Percentiles rank a stretch among this genome's conserved stretches.
Evolutionary conservation across 1,140 invertebrate genomes (phyloP).

Genomic region (Lepidurus packardi): DNA sequence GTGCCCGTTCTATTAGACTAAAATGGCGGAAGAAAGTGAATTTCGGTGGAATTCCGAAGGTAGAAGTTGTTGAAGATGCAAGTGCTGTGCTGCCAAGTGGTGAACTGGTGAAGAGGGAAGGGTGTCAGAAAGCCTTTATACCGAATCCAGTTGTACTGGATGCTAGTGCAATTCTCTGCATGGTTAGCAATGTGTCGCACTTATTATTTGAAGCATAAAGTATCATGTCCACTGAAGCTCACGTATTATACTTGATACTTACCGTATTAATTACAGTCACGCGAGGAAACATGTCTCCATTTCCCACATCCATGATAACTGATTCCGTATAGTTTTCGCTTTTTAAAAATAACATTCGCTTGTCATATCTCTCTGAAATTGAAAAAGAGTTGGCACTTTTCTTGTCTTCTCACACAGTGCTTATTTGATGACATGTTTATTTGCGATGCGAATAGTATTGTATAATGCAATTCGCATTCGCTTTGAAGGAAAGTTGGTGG

Average conservation of each 20-base stretch:
- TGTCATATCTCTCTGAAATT: not conserved
- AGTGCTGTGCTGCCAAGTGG: too few species aligned
- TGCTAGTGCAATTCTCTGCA: not conserved
- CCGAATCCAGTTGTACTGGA: not conserved
- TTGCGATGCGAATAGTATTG: not conserved
- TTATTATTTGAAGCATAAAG: not conserved
- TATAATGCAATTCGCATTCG: not conserved
- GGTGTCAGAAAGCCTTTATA: not conserved
- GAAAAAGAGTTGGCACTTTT: not conserved
- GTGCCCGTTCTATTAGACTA: conserved; percentile 11
- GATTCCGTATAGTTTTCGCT: not conserved
- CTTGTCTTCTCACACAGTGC: too few species aligned
- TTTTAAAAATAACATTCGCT: not conserved
- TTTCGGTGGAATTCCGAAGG: conserved; percentile 25
- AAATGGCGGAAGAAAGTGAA: not conserved
- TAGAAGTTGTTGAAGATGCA: not conserved
- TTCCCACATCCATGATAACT: not conserved
- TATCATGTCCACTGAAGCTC: not conserved
- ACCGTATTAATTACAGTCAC: not conserved
- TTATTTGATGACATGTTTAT: not conserved
- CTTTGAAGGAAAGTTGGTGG: not conserved
- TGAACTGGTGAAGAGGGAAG: not conserved
- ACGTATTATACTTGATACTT: not conserved
- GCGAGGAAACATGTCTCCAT: not conserved
- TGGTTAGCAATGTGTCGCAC: not conserved